phyloP scores from a whole-genome alignment of 2,888 invertebrate species.

The Strigamia transsilvanica region DNA sequence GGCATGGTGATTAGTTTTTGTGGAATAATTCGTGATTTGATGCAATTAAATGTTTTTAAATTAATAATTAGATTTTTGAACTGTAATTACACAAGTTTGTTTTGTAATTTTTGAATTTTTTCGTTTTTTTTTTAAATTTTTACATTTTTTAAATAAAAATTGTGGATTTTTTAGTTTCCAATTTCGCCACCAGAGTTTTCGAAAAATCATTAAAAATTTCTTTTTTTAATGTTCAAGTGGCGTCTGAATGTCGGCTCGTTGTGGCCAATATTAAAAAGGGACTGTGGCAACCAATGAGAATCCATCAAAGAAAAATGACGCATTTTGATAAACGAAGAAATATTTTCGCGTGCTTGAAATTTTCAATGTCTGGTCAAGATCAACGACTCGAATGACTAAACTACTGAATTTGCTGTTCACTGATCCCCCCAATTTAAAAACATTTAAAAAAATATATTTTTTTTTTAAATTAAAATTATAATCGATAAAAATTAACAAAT shows the following conservation, averaged over 20 bases:
- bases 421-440: neutral
- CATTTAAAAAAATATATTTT: neutral
- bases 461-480: no score
- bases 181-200: neutral
- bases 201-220: neutral
- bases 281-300: neutral
- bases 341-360: neutral
- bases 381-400: neutral
- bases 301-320: neutral
- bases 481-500: no score
- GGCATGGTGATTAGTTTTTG: no score
- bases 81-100: no score
- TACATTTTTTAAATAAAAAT: neutral
- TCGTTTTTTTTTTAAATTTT: no score
- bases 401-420: neutral
- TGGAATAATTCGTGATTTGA: no score
- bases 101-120: no score
- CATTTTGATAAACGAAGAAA: neutral
- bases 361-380: neutral
- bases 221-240: neutral
- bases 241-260: constrained; percentile 10
- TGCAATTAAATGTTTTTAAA: no score
- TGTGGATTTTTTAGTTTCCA: neutral
- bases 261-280: neutral
- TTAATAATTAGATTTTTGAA: no score